Percentiles rank a stretch among this genome's conserved stretches.
Evolutionary conservation across 2,113 vertebrate species (phyloP).

Genomic region (Salvator merianae): DNA sequence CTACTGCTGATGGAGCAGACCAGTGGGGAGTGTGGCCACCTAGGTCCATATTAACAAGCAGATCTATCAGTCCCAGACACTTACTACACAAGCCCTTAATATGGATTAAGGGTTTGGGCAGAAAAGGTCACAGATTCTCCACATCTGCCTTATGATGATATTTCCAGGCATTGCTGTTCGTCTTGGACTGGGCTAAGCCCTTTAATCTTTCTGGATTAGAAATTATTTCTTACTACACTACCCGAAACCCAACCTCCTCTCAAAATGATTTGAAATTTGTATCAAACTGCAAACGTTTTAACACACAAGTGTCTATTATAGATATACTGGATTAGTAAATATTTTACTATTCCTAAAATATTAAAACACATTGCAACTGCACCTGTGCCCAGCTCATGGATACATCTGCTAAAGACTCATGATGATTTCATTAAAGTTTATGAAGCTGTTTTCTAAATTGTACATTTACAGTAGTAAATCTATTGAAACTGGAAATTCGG

Average conservation of each 20-base stretch:
- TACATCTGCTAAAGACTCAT: neutral
- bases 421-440: neutral
- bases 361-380: neutral
- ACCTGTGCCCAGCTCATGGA: neutral
- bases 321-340: neutral
- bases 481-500: neutral
- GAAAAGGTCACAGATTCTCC: neutral
- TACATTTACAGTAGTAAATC: neutral
- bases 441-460: neutral
- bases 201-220: neutral
- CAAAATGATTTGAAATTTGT: neutral
- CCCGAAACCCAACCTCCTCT: neutral
- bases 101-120: no score
- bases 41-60: no score
- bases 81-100: no score
- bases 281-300: accelerated
- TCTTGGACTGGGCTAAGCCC: neutral
- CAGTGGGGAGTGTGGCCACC: no score
- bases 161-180: neutral
- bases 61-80: no score
- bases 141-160: neutral
- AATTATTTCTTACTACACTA: neutral
- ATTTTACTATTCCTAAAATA: neutral
- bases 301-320: neutral
- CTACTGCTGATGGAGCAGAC: no score